Evolutionary conservation across 2,113 vertebrate species (phyloP).

Genomic region (Electrona antarctica): DNA sequence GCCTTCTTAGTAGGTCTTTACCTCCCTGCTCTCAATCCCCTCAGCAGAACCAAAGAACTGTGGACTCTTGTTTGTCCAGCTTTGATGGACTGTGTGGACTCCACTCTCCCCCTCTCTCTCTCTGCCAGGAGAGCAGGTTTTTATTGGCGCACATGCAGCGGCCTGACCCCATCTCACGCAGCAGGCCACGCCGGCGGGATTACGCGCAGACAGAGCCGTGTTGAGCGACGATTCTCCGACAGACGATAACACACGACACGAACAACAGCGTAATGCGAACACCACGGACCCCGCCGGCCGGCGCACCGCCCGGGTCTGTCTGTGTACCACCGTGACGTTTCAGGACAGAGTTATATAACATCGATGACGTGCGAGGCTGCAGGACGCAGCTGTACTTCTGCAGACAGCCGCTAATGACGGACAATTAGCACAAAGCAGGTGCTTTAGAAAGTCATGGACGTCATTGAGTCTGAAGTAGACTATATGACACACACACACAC

Average conservation of each 20-base stretch:
- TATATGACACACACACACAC: too few relatives aligned
- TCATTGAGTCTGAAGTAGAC: too few relatives aligned
- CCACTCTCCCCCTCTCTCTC: conserved; percentile 28
- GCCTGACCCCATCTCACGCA: neutral
- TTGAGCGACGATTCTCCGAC: conserved; percentile 23
- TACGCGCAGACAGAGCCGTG: conserved; percentile 34
- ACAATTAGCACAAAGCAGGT: too few relatives aligned
- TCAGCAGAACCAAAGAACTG: conserved; percentile 9
- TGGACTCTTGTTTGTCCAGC: conserved; percentile 62
- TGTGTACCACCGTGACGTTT: neutral
- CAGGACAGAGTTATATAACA: neutral
- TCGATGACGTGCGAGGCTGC: neutral
- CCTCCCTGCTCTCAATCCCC: conserved; percentile 16
- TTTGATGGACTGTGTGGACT: conserved; percentile 27
- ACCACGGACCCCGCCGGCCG: neutral
- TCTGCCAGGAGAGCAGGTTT: conserved; percentile 54
- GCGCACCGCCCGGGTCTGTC: neutral
- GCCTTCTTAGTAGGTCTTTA: conserved; percentile 30
- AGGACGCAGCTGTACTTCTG: too few relatives aligned
- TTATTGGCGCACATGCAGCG: conserved; percentile 33
- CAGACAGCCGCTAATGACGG: too few relatives aligned
- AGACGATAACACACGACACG: conserved; percentile 1
- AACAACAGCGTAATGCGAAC: too few relatives aligned
- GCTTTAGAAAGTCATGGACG: too few relatives aligned
- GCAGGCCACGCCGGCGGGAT: conserved; percentile 14